phyloP scores from a whole-genome alignment of 2,797 vertebrate species.

The Syndactyla subalaris region DNA sequence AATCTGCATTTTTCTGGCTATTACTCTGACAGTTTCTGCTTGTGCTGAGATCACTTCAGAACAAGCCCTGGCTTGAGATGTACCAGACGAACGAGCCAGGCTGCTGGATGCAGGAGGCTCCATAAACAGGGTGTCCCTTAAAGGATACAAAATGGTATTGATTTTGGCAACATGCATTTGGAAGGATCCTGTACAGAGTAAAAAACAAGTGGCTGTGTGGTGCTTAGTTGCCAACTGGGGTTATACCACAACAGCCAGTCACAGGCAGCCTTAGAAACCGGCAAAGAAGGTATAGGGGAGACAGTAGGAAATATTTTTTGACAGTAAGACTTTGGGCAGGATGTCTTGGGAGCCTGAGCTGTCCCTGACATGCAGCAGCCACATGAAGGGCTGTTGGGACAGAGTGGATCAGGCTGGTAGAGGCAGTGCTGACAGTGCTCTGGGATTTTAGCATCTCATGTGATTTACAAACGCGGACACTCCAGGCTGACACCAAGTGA shows the following conservation, averaged over 20 bases:
- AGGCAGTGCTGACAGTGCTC: neutral
- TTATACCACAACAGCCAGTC: neutral
- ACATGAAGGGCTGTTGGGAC: rapidly evolving
- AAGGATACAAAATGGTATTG: neutral
- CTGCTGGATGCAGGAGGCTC: neutral
- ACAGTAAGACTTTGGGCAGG: neutral
- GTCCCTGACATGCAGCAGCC: rapidly evolving
- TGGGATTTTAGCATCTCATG: neutral
- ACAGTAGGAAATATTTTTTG: neutral
- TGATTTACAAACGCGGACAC: neutral
- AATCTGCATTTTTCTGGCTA: neutral
- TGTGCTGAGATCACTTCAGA: neutral
- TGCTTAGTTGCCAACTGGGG: neutral
- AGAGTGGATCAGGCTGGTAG: neutral
- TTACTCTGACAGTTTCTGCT: neutral
- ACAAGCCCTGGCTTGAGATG: conserved; percentile 16
- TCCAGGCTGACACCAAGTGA: neutral
- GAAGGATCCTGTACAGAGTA: neutral
- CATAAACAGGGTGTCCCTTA: neutral
- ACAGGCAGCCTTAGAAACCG: neutral
- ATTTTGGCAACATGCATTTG: neutral
- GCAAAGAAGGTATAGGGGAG: neutral
- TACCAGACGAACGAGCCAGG: rapidly evolving
- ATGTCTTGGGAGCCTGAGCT: neutral
- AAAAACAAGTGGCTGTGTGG: neutral